These are phyloP conservation scores for Monodelphis domestica DNA, from an alignment of 2,797 vertebrate genomes.

Conservation along the genomic window DNA sequence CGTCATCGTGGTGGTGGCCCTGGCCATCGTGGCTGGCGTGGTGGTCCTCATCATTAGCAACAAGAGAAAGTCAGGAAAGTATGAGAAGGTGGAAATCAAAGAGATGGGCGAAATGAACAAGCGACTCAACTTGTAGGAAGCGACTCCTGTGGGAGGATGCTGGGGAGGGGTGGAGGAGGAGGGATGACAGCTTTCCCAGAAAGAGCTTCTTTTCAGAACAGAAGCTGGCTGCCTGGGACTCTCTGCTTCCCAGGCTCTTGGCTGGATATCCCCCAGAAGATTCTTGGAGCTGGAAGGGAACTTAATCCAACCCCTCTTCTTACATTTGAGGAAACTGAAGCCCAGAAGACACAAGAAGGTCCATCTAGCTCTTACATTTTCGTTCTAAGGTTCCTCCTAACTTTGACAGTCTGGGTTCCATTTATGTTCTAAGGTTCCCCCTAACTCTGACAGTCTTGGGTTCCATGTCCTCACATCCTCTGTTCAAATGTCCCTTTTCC, in stretches of 20 bases:
- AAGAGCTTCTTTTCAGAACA: not conserved
- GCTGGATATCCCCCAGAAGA: not conserved
- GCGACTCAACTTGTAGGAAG: slow-evolving; percentile 60
- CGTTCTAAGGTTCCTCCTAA: not conserved
- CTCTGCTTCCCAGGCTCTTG: not conserved
- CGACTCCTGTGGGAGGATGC: not conserved
- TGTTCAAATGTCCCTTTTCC: no score
- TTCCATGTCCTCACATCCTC: no score
- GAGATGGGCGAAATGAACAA: slow-evolving; percentile 88
- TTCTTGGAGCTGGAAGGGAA: not conserved
- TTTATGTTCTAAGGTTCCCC: not conserved
- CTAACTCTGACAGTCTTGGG: slow-evolving; percentile 21
- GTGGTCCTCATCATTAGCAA: slow-evolving; percentile 85
- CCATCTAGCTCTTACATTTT: not conserved
- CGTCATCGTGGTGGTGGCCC: slow-evolving; percentile 88
- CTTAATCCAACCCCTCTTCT: not conserved
- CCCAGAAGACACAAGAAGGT: not conserved
- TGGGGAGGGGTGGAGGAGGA: not conserved
- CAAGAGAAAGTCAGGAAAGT: slow-evolving; percentile 73
- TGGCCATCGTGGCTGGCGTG: slow-evolving; percentile 85
- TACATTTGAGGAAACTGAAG: not conserved
- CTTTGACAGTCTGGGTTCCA: slow-evolving; percentile 11
- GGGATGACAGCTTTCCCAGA: not conserved
- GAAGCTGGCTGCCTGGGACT: not conserved
- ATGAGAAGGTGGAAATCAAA: slow-evolving; percentile 82